phyloP scores from a whole-genome alignment of 2,113 vertebrate species.

The Carollia perspicillata region DNA sequence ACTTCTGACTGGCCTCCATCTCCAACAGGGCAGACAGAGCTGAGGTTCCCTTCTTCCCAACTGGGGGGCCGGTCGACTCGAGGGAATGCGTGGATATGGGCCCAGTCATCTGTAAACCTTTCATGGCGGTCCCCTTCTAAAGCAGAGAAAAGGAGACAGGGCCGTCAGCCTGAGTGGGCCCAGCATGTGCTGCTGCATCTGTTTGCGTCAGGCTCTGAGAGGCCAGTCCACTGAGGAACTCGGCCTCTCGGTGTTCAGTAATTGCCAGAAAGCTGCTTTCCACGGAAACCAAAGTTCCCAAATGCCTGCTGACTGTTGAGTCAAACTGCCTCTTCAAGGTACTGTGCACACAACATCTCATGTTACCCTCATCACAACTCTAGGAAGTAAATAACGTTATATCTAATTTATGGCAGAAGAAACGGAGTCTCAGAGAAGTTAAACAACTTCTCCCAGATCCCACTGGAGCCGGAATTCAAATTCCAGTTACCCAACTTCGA shows the following conservation, averaged over 20 bases:
- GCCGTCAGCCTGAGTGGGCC: neutral
- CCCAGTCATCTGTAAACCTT: constrained; percentile 90
- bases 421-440: neutral
- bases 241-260: neutral
- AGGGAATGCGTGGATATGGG: constrained; percentile 86
- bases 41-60: constrained; percentile 96
- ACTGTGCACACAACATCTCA: neutral
- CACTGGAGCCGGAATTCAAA: neutral
- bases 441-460: neutral
- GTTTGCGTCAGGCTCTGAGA: neutral
- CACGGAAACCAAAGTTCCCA: neutral
- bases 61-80: constrained; percentile 87
- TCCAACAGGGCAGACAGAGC: constrained; percentile 94
- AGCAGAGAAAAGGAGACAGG: constrained; percentile 9
- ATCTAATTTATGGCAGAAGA: neutral
- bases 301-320: neutral
- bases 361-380: neutral
- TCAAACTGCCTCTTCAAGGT: neutral
- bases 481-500: neutral
- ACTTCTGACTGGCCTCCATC: constrained; percentile 98
- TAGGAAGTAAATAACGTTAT: neutral
- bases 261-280: neutral
- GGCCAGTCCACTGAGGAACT: neutral
- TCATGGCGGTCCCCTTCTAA: constrained; percentile 92
- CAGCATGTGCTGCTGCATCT: neutral